Percentiles rank a stretch among this genome's conserved stretches.
Conservation (phyloP, 2,888 invertebrate species). For the Tetranychus truncatus region DNA sequence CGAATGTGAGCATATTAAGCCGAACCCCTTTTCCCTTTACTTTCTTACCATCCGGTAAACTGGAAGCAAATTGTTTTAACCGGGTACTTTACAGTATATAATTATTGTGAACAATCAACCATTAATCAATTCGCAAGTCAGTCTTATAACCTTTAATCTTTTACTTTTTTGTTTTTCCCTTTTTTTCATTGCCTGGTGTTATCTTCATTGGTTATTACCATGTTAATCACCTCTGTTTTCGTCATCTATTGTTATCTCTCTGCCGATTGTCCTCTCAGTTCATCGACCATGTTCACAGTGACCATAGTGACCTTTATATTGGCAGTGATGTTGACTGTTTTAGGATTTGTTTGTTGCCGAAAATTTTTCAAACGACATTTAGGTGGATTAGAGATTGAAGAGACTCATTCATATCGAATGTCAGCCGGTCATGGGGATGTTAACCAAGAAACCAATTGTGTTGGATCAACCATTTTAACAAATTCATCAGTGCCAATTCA, state of each 20-base stretch:
- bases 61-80: no score
- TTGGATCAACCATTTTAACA: no score
- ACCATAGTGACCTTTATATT: slow-evolving; percentile 12
- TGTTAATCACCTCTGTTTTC: background rate
- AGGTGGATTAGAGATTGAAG: background rate
- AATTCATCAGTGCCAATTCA: background rate
- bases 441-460: no score
- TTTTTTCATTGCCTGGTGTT: background rate
- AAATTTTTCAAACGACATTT: slow-evolving; percentile 11
- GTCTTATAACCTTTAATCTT: background rate
- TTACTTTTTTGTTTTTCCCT: background rate
- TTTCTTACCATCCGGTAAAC: no score
- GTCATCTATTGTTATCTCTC: background rate
- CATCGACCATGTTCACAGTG: slow-evolving; percentile 4
- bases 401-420: slow-evolving; percentile 9
- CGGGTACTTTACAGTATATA: no score
- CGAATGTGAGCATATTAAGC: no score
- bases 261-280: background rate
- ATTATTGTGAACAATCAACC: no score
- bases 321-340: slow-evolving; percentile 10
- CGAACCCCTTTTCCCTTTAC: no score
- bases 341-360: slow-evolving; percentile 11
- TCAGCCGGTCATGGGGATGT: background rate
- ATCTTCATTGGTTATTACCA: background rate
- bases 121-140: background rate